Percentiles rank a stretch among this genome's conserved stretches.
These are phyloP conservation scores for Harpegnathos saltator DNA, from an alignment of 1,140 invertebrate genomes.

Conservation along the genomic window DNA sequence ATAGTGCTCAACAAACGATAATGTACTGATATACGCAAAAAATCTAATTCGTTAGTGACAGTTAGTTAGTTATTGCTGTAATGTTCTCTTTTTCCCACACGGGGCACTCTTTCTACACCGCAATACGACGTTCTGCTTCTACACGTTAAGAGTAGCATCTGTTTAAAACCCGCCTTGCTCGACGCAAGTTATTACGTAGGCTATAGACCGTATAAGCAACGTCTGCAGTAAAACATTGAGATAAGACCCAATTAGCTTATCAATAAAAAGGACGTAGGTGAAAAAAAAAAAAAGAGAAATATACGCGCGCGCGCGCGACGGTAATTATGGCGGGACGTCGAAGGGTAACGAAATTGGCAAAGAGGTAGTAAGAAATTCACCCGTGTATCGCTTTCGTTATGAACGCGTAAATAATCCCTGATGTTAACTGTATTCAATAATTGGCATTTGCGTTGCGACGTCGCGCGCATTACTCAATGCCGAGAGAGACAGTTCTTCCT, in stretches of 20 bases:
- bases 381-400: background rate
- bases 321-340: constrained; percentile 14
- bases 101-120: constrained; percentile 4
- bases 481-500: too few species aligned
- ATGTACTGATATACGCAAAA: background rate
- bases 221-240: constrained; percentile 30
- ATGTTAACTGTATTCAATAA: too few species aligned
- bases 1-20: constrained; percentile 11
- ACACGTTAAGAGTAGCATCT: constrained; percentile 16
- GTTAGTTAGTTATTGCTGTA: constrained; percentile 37
- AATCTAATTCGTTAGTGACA: constrained; percentile 13
- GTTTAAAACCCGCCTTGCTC: constrained; percentile 32
- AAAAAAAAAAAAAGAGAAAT: background rate
- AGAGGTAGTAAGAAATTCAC: background rate
- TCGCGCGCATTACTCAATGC: too few species aligned
- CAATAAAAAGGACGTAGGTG: constrained; percentile 26
- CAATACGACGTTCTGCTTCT: background rate
- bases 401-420: background rate
- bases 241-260: constrained; percentile 58
- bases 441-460: too few species aligned
- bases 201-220: constrained; percentile 22
- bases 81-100: constrained; percentile 16
- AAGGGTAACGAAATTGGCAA: constrained; percentile 14
- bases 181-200: constrained; percentile 44
- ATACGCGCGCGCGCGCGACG: background rate